Conservation (phyloP, 2,888 invertebrate genomes). For the Ectropis crepuscularia region DNA sequence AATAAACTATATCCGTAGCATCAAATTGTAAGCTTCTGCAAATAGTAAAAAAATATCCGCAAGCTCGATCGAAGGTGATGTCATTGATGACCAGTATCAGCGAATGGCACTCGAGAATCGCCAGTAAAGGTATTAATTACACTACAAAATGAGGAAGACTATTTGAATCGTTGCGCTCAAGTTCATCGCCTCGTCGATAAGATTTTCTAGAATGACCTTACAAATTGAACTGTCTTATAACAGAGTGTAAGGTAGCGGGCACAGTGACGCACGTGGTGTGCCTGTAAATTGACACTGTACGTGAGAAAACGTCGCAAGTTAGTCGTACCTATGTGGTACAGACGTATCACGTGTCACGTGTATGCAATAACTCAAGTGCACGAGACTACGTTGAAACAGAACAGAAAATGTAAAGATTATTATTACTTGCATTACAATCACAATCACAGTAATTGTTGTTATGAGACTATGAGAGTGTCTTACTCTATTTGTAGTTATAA, state of each 20-base stretch:
- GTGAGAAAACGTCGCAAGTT: slow-evolving; percentile 15
- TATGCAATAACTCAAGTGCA: not conserved
- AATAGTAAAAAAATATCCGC: slow-evolving; percentile 8
- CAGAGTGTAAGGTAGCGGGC: not conserved
- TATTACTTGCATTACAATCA: too few species aligned
- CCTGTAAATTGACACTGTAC: slow-evolving; percentile 10
- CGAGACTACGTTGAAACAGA: too few species aligned
- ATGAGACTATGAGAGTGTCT: too few species aligned
- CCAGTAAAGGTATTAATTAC: slow-evolving; percentile 9
- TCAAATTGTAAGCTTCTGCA: slow-evolving; percentile 4
- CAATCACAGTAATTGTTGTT: too few species aligned
- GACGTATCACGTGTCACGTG: slow-evolving; percentile 14
- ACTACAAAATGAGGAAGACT: slow-evolving; percentile 4
- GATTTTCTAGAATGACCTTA: slow-evolving; percentile 6
- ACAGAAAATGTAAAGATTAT: too few species aligned
- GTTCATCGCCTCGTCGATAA: slow-evolving; percentile 5
- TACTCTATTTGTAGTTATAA: too few species aligned
- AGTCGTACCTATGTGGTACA: not conserved
- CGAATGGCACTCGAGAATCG: not conserved
- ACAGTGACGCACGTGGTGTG: slow-evolving; percentile 5
- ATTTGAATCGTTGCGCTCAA: slow-evolving; percentile 1
- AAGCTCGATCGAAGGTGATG: slow-evolving; percentile 2
- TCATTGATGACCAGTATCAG: not conserved
- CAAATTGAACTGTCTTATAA: slow-evolving; percentile 1
- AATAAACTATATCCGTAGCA: too few species aligned